Percentiles rank a stretch among this genome's conserved stretches.
phyloP scores from a whole-genome alignment of 2,888 invertebrate genomes.

The Prosopocoilus inquinatus region DNA sequence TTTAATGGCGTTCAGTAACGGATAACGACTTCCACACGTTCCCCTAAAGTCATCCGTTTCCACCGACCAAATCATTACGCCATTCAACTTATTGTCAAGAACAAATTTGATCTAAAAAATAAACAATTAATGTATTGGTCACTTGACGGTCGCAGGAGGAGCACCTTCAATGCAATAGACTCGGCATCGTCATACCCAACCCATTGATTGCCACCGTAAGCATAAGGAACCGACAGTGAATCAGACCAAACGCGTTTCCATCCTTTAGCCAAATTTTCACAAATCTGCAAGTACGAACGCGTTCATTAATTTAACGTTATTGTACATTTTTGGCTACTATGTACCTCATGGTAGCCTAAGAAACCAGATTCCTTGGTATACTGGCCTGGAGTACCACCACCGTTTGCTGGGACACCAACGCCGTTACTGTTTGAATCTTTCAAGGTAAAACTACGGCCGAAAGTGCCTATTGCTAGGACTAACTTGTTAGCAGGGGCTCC shows the following conservation, averaged over 20 bases:
- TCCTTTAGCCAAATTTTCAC: slow-evolving; percentile 30
- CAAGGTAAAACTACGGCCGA: slow-evolving; percentile 66
- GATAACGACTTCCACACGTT: slow-evolving; percentile 58
- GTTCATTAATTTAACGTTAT: slow-evolving; percentile 32
- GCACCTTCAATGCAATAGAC: slow-evolving; percentile 45
- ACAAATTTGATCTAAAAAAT: slow-evolving; percentile 49
- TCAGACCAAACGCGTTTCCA: slow-evolving; percentile 39
- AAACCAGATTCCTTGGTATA: slow-evolving; percentile 63
- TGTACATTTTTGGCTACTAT: background rate
- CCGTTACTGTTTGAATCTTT: slow-evolving; percentile 45
- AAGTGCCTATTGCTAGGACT: slow-evolving; percentile 66
- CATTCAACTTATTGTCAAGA: slow-evolving; percentile 53
- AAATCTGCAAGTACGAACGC: slow-evolving; percentile 30
- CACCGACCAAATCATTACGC: slow-evolving; percentile 76
- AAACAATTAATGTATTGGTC: background rate
- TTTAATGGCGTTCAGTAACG: slow-evolving; percentile 62
- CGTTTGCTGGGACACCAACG: slow-evolving; percentile 58
- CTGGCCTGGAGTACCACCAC: slow-evolving; percentile 61
- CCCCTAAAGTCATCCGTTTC: slow-evolving; percentile 77
- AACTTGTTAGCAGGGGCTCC: slow-evolving; percentile 64
- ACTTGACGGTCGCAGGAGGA: too few species aligned
- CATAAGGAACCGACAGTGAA: slow-evolving; percentile 49
- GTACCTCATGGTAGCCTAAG: slow-evolving; percentile 70
- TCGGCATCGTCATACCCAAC: slow-evolving; percentile 46
- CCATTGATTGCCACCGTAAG: slow-evolving; percentile 43